phyloP scores from a whole-genome alignment of 2,888 invertebrate species.

The Neoascia interrupta region DNA sequence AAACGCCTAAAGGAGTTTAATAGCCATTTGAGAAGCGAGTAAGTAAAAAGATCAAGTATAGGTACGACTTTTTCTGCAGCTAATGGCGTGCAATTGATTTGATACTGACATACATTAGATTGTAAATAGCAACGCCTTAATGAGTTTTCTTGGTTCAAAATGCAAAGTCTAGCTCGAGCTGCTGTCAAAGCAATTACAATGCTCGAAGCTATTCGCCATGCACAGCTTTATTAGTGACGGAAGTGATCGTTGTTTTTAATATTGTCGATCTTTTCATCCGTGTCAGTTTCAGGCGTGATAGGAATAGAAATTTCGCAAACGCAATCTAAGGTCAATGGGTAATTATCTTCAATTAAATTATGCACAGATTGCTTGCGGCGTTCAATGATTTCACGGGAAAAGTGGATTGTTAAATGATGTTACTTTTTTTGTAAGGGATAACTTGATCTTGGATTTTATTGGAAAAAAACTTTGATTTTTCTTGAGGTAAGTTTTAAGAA shows the following conservation, averaged over 20 bases:
- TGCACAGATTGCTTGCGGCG: too few relatives aligned
- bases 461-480: too few relatives aligned
- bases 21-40: conserved; percentile 22
- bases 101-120: conserved; percentile 62
- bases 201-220: conserved; percentile 20
- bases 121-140: not conserved
- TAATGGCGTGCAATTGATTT: conserved; percentile 34
- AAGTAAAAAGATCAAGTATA: too few relatives aligned
- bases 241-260: conserved; percentile 42
- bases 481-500: too few relatives aligned
- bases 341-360: too few relatives aligned
- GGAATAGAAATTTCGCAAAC: too few relatives aligned
- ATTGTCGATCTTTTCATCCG: conserved; percentile 42
- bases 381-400: too few relatives aligned
- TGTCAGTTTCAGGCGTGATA: too few relatives aligned
- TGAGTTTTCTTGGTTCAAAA: conserved; percentile 47
- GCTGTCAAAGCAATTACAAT: conserved; percentile 24
- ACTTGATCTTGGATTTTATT: too few relatives aligned
- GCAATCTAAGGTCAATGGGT: too few relatives aligned
- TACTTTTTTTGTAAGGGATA: too few relatives aligned
- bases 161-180: conserved; percentile 48
- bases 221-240: conserved; percentile 25
- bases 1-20: conserved; percentile 4
- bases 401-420: too few relatives aligned
- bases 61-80: conserved; percentile 27